phyloP scores from a whole-genome alignment of 2,888 invertebrate genomes.

The Bruchidius siliquastri region DNA sequence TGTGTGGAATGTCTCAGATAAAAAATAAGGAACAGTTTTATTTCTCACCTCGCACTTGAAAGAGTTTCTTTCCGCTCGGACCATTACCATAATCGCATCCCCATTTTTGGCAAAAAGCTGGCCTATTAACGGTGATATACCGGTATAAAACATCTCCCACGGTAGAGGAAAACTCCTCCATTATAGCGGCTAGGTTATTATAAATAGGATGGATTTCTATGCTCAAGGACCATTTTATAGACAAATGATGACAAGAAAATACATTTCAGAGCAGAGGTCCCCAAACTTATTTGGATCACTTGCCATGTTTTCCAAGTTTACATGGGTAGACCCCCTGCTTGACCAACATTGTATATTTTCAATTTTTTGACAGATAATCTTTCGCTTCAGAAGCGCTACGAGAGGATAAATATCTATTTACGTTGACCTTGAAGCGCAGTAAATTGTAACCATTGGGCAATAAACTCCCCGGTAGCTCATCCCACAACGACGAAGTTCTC shows the following conservation, averaged over 20 bases:
- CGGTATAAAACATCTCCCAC: not conserved
- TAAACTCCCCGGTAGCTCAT: too few species aligned
- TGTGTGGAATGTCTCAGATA: not conserved
- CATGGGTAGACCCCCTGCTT: too few species aligned
- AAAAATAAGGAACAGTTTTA: not conserved
- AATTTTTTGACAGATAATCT: too few species aligned
- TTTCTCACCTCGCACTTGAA: not conserved
- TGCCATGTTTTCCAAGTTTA: too few species aligned
- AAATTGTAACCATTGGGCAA: too few species aligned
- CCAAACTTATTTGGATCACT: too few species aligned
- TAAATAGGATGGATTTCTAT: not conserved
- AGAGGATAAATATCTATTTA: too few species aligned
- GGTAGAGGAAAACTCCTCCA: not conserved
- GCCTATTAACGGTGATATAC: not conserved
- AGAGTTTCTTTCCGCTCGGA: not conserved
- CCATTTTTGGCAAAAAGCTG: not conserved
- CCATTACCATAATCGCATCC: not conserved
- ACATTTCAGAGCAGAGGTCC: too few species aligned
- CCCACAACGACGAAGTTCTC: too few species aligned
- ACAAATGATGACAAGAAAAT: not conserved
- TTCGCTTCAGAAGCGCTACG: too few species aligned
- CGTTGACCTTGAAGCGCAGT: too few species aligned
- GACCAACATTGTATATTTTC: too few species aligned
- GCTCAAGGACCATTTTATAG: not conserved
- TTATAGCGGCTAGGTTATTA: not conserved